phyloP scores from a whole-genome alignment of 2,797 vertebrate species.

The Oryzias dopingdopingensis region DNA sequence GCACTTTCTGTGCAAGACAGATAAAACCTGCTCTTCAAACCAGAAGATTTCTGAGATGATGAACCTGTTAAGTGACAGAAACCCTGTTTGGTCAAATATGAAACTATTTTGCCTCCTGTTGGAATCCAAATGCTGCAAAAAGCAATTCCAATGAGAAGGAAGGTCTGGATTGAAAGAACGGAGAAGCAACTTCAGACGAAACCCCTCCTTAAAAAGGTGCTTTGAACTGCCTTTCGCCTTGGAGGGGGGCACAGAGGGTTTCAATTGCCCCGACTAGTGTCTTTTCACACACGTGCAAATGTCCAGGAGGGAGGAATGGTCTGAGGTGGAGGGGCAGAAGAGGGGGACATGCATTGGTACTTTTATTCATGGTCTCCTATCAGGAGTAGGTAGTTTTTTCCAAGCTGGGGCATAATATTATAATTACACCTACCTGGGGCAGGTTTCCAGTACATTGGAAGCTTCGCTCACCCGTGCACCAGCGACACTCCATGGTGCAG shows the following conservation, averaged over 20 bases:
- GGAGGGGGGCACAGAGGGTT: conserved; percentile 57
- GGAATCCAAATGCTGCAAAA: no score
- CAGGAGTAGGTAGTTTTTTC: conserved; percentile 31
- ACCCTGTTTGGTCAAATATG: no score
- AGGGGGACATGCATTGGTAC: conserved; percentile 49
- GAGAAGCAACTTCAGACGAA: conserved; percentile 47
- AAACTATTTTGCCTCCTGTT: no score
- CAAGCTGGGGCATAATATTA: background rate
- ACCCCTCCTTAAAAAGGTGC: conserved; percentile 43
- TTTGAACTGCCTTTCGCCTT: conserved; percentile 79
- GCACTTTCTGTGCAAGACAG: no score
- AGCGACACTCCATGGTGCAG: conserved; percentile 90
- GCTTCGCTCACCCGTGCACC: conserved; percentile 78
- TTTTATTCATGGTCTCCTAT: no score
- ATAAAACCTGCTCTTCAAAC: no score
- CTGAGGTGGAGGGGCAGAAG: conserved; percentile 30
- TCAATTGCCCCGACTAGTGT: conserved; percentile 53
- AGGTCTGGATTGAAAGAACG: conserved; percentile 30
- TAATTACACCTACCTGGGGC: background rate
- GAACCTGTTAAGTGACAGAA: no score
- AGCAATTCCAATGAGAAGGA: conserved; percentile 35
- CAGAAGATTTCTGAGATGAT: no score
- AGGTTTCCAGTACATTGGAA: conserved; percentile 2
- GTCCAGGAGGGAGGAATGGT: conserved; percentile 62
- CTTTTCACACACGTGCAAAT: conserved; percentile 80